Evolutionary conservation across 1,140 invertebrate genomes (phyloP).

Genomic region (Wiebesia pumilae): DNA sequence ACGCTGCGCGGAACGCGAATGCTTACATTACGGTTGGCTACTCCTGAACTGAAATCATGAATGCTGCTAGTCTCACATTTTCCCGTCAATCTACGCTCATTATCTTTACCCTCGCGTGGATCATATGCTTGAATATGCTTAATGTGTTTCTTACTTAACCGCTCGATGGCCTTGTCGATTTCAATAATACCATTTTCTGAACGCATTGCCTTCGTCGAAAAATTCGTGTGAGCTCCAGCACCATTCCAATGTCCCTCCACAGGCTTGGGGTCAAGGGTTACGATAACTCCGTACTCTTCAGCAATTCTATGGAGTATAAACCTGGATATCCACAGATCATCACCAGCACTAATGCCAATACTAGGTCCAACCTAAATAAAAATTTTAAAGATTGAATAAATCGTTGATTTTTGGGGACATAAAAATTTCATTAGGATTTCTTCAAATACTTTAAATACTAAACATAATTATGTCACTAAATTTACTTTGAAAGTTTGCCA

Average conservation of each 20-base stretch:
- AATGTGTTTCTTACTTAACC: slow-evolving; percentile 86
- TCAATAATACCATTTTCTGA: slow-evolving; percentile 85
- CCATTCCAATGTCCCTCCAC: slow-evolving; percentile 92
- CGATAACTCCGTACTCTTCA: slow-evolving; percentile 93
- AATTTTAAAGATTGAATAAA: background rate
- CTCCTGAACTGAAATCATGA: slow-evolving; percentile 86
- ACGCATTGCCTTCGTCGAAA: slow-evolving; percentile 92
- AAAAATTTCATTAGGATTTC: background rate
- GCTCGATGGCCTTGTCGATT: slow-evolving; percentile 88
- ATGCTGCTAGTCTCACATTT: slow-evolving; percentile 90
- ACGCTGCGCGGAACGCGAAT: slow-evolving; percentile 88
- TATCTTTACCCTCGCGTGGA: slow-evolving; percentile 87
- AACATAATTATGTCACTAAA: too few relatives aligned
- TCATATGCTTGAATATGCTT: slow-evolving; percentile 94
- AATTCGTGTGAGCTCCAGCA: slow-evolving; percentile 92
- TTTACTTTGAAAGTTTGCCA: too few relatives aligned
- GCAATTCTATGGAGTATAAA: slow-evolving; percentile 90
- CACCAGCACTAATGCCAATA: slow-evolving; percentile 88
- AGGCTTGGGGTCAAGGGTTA: slow-evolving; percentile 91
- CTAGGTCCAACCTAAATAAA: slow-evolving; percentile 80
- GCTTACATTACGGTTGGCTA: slow-evolving; percentile 87
- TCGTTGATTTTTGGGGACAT: background rate
- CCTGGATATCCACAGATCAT: slow-evolving; percentile 93
- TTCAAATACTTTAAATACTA: too few relatives aligned
- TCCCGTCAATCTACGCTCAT: slow-evolving; percentile 88